Base-by-base conservation (phyloP, 1,140 invertebrate genomes). In the Diprion similis region DNA sequence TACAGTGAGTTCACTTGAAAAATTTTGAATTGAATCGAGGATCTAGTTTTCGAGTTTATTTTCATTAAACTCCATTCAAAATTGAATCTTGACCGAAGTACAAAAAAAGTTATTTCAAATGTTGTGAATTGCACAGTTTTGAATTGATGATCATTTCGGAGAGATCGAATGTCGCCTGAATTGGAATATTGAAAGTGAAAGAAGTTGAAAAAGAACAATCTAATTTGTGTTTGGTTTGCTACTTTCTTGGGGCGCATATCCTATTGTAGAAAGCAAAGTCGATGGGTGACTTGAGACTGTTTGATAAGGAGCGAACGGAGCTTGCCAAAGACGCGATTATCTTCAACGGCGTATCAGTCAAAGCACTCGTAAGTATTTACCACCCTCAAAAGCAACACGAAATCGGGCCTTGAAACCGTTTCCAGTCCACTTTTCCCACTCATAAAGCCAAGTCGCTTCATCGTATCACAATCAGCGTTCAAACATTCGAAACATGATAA, bases 341-440 rank as follows among this genome's bases (percentile, higher is more conserved):
- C 77, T 89, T 89, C 81, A 83, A 84, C 73, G 87, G 89, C 78
- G 90, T 91, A 69, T 90, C 89, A 80, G 90, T 91, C 78, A 89
- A 89, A 84, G 87, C 89, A 78, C 87, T 91, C 85, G 90, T 91
- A 90, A 91, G 90, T 89, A 37, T 37, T 37, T 37, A 83, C 73
- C 71, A 77, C 76, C 71, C 66, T 67, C 73, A 46, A 24, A 19
- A n/a, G 24, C 24, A 46, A 45, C 13, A 71, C 6, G n/a, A 59
- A 59, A 13, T 59, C 3, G 51, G 51, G 11, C 4, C 11, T 59
- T 59, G n/a, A 59, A 59, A 59, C 51, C 51, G 51, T 15, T 15
- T 11, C 24, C 24, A 37, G 24, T 37, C 1, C 48, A 37, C 59
- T 19, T 48, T 68, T 68, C 37, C 51, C 47, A 48, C 13, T 13